These are phyloP conservation scores for Sinohyriopsis cumingii DNA, from an alignment of 2,888 invertebrate genomes.

Conservation along the genomic window DNA sequence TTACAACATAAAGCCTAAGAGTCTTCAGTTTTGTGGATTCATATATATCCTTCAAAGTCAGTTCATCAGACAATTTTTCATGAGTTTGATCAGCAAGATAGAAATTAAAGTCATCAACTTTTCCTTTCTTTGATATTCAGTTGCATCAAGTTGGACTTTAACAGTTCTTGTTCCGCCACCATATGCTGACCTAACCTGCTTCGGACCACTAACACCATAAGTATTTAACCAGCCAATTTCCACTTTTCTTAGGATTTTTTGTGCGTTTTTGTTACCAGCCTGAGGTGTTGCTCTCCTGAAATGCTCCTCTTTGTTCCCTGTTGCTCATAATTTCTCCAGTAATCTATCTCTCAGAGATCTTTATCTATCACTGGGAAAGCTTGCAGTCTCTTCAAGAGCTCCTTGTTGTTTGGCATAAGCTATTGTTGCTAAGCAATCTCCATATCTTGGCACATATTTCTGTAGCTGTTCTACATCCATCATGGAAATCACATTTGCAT, in stretches of 20 bases:
- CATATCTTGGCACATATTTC: too few relatives aligned
- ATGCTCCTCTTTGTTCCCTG: too few relatives aligned
- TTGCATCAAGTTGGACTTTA: background rate
- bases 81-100: conserved; percentile 1
- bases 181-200: conserved; percentile 7
- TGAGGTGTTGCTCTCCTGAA: too few relatives aligned
- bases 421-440: too few relatives aligned
- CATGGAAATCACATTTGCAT: too few relatives aligned
- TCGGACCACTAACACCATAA: background rate
- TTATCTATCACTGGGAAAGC: too few relatives aligned
- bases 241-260: background rate
- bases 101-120: conserved; percentile 1
- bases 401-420: too few relatives aligned
- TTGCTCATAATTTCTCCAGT: too few relatives aligned
- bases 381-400: too few relatives aligned
- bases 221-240: conserved; percentile 3
- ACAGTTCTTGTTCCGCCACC: conserved; percentile 4
- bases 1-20: background rate
- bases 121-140: conserved; percentile 6
- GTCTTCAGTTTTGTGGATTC: background rate
- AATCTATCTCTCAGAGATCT: too few relatives aligned
- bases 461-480: too few relatives aligned
- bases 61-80: background rate
- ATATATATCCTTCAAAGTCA: background rate
- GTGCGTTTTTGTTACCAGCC: too few relatives aligned